Conservation (phyloP, 1,140 invertebrate genomes). For the Anastrepha obliqua region DNA sequence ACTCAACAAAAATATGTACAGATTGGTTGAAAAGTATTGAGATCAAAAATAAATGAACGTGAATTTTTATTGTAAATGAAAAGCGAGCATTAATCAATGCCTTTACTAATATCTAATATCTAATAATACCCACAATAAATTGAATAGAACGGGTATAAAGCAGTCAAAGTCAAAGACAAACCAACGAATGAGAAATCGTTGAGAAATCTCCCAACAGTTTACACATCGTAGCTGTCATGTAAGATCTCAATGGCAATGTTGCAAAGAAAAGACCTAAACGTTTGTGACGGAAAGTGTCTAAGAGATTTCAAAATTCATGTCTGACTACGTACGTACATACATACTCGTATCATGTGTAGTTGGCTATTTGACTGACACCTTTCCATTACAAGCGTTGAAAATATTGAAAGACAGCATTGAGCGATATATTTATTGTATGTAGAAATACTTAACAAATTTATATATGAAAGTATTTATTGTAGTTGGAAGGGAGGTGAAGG, state of each 20-base stretch:
- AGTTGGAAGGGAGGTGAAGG: neutral
- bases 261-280: neutral
- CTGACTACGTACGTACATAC: too few relatives aligned
- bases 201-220: neutral
- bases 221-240: constrained; percentile 26
- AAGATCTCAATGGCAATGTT: neutral
- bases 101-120: too few relatives aligned
- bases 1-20: too few relatives aligned
- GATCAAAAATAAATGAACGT: too few relatives aligned
- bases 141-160: neutral
- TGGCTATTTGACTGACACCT: constrained; percentile 16
- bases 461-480: neutral
- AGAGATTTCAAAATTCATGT: neutral
- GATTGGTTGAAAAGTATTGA: too few relatives aligned
- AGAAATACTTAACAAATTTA: neutral
- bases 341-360: too few relatives aligned
- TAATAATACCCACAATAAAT: too few relatives aligned
- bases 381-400: neutral
- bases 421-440: neutral
- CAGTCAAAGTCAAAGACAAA: neutral
- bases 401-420: neutral
- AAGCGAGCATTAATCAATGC: too few relatives aligned
- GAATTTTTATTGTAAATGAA: too few relatives aligned
- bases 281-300: constrained; percentile 2
- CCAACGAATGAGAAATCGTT: neutral